Evolutionary conservation across 2,797 vertebrate species (phyloP).

Genomic region (Thunnus albacares): DNA sequence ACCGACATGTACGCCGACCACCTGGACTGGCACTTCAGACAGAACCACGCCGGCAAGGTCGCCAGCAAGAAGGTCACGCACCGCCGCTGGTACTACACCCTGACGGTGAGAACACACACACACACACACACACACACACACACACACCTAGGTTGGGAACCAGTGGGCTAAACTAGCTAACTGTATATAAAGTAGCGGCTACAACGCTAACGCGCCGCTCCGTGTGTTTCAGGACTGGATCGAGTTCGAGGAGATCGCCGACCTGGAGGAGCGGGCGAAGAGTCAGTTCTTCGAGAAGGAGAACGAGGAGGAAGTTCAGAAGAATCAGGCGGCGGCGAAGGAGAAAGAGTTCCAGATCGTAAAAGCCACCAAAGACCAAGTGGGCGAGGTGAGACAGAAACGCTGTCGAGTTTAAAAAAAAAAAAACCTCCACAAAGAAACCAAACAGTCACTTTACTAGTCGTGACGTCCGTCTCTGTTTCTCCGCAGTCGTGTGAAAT

Average conservation of each 20-base stretch:
- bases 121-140: not conserved
- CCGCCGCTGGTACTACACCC: slow-evolving; percentile 96
- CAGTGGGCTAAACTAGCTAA: too few species aligned
- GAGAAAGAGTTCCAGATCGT: slow-evolving; percentile 97
- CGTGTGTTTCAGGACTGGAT: slow-evolving; percentile 92
- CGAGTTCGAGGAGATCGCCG: slow-evolving; percentile 99
- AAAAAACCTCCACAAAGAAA: too few species aligned
- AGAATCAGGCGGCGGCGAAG: slow-evolving; percentile 96
- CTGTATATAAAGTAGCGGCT: too few species aligned
- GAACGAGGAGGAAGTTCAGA: slow-evolving; percentile 96
- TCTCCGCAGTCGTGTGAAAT: slow-evolving; percentile 93
- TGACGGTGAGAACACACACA: slow-evolving; percentile 87
- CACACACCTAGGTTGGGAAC: too few species aligned
- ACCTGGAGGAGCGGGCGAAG: slow-evolving; percentile 97
- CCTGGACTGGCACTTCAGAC: slow-evolving; percentile 98
- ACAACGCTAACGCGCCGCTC: too few species aligned
- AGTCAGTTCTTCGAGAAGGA: slow-evolving; percentile 99
- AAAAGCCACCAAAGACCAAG: slow-evolving; percentile 94
- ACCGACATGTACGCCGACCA: slow-evolving; percentile 99
- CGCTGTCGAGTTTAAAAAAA: too few species aligned
- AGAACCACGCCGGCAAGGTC: slow-evolving; percentile 97
- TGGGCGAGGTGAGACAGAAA: slow-evolving; percentile 89
- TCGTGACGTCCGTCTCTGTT: not conserved
- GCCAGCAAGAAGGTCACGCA: slow-evolving; percentile 97
- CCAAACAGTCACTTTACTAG: too few species aligned